A percentile compares a stretch with the other conserved stretches of the same genome.
Evolutionary conservation across 1,140 invertebrate genomes (phyloP).

Genomic region (Tribolium madens): DNA sequence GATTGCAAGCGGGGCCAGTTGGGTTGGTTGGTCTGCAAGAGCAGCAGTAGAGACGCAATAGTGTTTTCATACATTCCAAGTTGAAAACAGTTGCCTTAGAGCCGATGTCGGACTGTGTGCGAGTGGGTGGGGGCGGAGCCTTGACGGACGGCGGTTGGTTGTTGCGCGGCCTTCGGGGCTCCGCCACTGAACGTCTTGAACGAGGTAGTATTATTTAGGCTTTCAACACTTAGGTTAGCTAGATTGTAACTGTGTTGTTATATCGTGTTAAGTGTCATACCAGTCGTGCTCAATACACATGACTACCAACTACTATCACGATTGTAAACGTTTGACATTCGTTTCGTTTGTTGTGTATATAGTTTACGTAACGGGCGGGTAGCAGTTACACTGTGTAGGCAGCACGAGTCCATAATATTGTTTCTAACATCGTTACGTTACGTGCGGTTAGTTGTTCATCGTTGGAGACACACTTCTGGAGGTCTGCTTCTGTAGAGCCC

Average conservation of each 20-base stretch:
- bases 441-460: conserved; percentile 50
- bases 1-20: not conserved
- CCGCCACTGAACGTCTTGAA: conserved; percentile 48
- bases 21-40: conserved; percentile 39
- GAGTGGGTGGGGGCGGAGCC: conserved; percentile 47
- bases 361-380: conserved; percentile 49
- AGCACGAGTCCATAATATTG: conserved; percentile 44
- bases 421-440: conserved; percentile 40
- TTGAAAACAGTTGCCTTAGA: conserved; percentile 65
- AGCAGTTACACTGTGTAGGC: conserved; percentile 39
- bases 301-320: conserved; percentile 62
- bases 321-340: conserved; percentile 63
- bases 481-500: conserved; percentile 63
- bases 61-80: conserved; percentile 65
- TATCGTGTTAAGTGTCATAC: conserved; percentile 65
- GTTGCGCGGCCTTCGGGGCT: conserved; percentile 50
- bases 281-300: conserved; percentile 66
- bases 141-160: conserved; percentile 53
- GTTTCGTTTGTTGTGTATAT: conserved; percentile 58
- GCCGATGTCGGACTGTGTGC: conserved; percentile 44
- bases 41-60: conserved; percentile 58
- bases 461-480: conserved; percentile 51
- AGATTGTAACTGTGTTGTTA: conserved; percentile 67
- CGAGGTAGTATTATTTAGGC: conserved; percentile 65
- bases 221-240: conserved; percentile 67